phyloP scores from a whole-genome alignment of 2,797 vertebrate species.

The Mustela erminea region DNA sequence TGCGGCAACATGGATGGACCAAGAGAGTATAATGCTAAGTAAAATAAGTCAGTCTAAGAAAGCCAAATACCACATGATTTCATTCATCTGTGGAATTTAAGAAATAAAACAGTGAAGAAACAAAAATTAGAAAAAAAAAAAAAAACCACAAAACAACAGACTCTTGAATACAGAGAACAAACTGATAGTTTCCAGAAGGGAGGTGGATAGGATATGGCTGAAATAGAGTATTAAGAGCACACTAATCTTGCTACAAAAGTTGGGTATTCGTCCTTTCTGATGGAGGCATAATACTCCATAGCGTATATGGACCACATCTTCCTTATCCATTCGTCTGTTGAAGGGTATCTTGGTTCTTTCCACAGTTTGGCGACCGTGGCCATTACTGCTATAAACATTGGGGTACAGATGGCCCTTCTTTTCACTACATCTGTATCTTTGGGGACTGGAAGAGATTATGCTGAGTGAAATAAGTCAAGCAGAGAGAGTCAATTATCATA shows the following conservation, averaged over 20 bases:
- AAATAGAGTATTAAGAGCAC: neutral
- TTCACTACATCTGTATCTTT: too few species aligned
- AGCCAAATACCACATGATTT: neutral
- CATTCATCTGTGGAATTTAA: neutral
- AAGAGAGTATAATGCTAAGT: neutral
- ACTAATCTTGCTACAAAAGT: neutral
- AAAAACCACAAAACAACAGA: neutral
- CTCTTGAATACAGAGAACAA: neutral
- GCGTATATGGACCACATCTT: too few species aligned
- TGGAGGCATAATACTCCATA: too few species aligned
- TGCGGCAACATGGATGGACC: neutral
- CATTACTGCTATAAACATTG: too few species aligned
- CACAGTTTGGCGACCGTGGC: too few species aligned
- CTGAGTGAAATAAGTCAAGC: too few species aligned
- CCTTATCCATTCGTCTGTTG: too few species aligned
- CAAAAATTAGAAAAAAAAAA: neutral
- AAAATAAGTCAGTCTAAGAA: neutral
- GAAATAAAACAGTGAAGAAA: neutral
- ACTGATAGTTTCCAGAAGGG: neutral
- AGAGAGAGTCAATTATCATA: too few species aligned
- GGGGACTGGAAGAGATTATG: too few species aligned
- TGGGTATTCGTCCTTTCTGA: too few species aligned
- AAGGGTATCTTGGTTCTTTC: too few species aligned
- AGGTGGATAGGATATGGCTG: neutral
- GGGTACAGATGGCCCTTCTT: too few species aligned